These are phyloP conservation scores for Calliphora vicina DNA, from an alignment of 1,140 invertebrate species.

Conservation along the genomic window DNA sequence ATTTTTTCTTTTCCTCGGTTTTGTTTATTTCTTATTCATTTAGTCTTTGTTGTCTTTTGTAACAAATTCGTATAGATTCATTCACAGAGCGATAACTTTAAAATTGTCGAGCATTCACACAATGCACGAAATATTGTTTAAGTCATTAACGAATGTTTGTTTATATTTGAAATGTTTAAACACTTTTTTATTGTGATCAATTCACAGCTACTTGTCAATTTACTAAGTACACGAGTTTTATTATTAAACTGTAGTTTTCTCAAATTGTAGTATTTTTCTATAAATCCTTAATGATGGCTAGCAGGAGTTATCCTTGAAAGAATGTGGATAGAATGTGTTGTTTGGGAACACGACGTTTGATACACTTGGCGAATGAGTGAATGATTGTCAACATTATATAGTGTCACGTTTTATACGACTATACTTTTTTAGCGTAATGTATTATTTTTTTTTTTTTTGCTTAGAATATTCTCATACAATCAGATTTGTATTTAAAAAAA, in stretches of 20 bases:
- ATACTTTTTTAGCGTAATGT: slow-evolving; percentile 4
- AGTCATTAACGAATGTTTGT: background rate
- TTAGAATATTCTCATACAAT: background rate
- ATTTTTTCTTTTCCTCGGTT: background rate
- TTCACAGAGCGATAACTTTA: background rate
- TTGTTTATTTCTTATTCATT: background rate
- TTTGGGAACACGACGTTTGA: background rate
- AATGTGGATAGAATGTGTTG: background rate
- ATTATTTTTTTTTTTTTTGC: slow-evolving; percentile 16
- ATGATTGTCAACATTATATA: slow-evolving; percentile 23
- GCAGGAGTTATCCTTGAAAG: background rate
- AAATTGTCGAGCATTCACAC: background rate
- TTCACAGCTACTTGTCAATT: background rate
- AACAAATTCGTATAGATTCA: background rate
- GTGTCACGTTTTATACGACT: slow-evolving; percentile 19
- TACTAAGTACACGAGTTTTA: background rate
- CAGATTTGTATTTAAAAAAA: background rate
- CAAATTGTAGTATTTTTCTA: background rate
- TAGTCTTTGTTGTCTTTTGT: background rate
- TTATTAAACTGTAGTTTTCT: background rate
- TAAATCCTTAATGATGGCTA: background rate
- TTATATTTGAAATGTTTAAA: background rate
- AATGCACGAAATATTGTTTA: background rate
- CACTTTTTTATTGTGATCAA: background rate
- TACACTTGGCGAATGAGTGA: slow-evolving; percentile 11